Evolutionary conservation across 2,113 vertebrate species (phyloP).

Genomic region (Leptobrachium ailaonicum): DNA sequence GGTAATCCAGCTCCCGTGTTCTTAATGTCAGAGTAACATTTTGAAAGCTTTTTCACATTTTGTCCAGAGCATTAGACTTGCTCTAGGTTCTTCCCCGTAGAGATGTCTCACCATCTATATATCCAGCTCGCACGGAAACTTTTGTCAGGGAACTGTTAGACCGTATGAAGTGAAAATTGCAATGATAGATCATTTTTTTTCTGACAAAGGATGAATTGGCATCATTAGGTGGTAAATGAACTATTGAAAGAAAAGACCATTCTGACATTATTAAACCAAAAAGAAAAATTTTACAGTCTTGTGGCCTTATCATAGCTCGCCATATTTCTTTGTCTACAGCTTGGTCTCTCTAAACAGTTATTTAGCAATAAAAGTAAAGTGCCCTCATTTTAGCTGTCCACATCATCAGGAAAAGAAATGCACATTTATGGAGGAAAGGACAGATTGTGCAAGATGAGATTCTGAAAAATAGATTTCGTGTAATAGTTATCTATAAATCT

Average conservation of each 20-base stretch:
- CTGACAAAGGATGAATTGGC: conserved; percentile 51
- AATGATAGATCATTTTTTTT: conserved; percentile 49
- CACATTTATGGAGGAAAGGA: conserved; percentile 37
- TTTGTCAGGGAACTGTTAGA: conserved; percentile 44
- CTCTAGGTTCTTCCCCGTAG: conserved; percentile 35
- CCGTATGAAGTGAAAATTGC: conserved; percentile 48
- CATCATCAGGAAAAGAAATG: conserved; percentile 41
- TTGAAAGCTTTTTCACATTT: conserved; percentile 29
- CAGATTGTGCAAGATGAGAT: conserved; percentile 26
- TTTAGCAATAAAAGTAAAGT: conserved; percentile 49
- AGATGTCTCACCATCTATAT: conserved; percentile 31
- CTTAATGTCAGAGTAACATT: conserved; percentile 41
- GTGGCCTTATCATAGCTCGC: conserved; percentile 38
- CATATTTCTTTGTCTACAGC: conserved; percentile 48
- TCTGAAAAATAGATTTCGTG: conserved; percentile 39
- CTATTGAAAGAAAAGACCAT: conserved; percentile 49
- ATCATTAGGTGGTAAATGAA: conserved; percentile 51
- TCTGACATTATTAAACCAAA: conserved; percentile 50
- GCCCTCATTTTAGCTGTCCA: conserved; percentile 48
- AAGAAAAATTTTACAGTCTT: conserved; percentile 49
- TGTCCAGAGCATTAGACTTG: conserved; percentile 30
- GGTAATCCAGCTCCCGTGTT: conserved; percentile 29
- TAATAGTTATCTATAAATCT: conserved; percentile 39
- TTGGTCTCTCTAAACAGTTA: conserved; percentile 46
- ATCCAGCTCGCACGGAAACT: conserved; percentile 38